Conservation (phyloP, 2,888 invertebrate genomes). For the Leptinotarsa juncta region DNA sequence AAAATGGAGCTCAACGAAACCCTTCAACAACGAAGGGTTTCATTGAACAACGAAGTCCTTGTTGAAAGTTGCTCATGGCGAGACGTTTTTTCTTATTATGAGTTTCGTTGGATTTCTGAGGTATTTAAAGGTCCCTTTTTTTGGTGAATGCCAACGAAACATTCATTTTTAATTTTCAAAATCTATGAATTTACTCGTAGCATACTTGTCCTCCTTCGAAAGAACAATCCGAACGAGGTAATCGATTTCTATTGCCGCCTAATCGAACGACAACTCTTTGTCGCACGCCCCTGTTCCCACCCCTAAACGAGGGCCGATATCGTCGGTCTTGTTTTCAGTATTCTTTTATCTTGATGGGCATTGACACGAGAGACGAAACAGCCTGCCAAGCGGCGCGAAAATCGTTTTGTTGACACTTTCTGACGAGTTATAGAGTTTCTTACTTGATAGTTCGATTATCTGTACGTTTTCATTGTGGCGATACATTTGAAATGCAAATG, state of each 20-base stretch:
- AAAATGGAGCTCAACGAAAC: too few species aligned
- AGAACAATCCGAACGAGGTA: neutral
- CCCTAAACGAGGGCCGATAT: slow-evolving; percentile 9
- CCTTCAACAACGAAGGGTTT: too few species aligned
- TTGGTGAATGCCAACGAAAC: too few species aligned
- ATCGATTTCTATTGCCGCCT: neutral
- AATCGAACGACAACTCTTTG: neutral
- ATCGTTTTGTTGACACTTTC: neutral
- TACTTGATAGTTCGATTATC: neutral
- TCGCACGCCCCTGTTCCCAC: neutral
- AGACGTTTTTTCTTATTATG: too few species aligned
- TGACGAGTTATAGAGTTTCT: neutral
- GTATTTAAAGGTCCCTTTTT: too few species aligned
- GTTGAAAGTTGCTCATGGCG: too few species aligned
- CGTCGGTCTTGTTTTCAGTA: slow-evolving; percentile 29
- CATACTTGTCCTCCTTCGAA: too few species aligned
- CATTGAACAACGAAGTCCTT: too few species aligned
- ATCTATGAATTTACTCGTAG: too few species aligned
- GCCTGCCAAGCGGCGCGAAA: neutral
- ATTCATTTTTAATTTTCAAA: too few species aligned
- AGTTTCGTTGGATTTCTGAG: too few species aligned
- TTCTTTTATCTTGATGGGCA: slow-evolving; percentile 46
- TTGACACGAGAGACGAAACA: slow-evolving; percentile 36
- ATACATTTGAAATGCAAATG: slow-evolving; percentile 23
- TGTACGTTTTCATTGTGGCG: neutral